These are phyloP conservation scores for Nycticryphes semicollaris DNA, from an alignment of 2,113 vertebrate genomes.

Conservation along the genomic window DNA sequence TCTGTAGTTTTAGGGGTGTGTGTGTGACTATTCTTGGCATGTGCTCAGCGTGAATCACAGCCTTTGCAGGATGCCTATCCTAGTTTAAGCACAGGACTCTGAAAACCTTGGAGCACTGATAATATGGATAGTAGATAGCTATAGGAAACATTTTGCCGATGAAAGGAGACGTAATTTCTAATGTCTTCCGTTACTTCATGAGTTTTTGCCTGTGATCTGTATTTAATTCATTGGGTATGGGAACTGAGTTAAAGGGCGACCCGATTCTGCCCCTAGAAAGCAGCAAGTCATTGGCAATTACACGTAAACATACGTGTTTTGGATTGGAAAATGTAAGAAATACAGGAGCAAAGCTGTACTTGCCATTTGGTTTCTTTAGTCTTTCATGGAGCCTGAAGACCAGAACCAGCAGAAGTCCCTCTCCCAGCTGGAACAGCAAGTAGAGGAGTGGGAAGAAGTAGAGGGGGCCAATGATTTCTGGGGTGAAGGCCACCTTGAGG, in stretches of 20 bases:
- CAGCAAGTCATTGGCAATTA: accelerated
- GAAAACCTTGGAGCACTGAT: neutral
- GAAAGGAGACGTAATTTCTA: neutral
- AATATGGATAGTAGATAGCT: neutral
- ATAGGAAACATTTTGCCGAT: neutral
- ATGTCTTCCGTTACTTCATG: neutral
- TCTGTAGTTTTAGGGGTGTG: neutral
- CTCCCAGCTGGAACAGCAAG: conserved; percentile 77
- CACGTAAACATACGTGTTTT: accelerated
- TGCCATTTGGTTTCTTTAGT: conserved; percentile 48
- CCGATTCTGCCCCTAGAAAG: neutral
- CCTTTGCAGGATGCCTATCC: neutral
- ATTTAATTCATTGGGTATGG: neutral
- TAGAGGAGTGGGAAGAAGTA: conserved; percentile 86
- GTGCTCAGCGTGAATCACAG: neutral
- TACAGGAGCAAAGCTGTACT: neutral
- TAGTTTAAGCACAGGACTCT: neutral
- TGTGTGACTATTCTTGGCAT: neutral
- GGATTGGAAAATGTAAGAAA: neutral
- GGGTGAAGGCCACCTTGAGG: conserved; percentile 80
- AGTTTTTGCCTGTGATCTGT: neutral
- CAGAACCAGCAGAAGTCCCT: conserved; percentile 78
- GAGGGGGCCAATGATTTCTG: conserved; percentile 77
- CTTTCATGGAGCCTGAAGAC: conserved; percentile 74
- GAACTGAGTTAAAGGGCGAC: neutral